Evolutionary conservation across 2,888 invertebrate genomes (phyloP), one percentile per base, ranked within the genome.

Genomic region (Nomada ferruginata): DNA sequence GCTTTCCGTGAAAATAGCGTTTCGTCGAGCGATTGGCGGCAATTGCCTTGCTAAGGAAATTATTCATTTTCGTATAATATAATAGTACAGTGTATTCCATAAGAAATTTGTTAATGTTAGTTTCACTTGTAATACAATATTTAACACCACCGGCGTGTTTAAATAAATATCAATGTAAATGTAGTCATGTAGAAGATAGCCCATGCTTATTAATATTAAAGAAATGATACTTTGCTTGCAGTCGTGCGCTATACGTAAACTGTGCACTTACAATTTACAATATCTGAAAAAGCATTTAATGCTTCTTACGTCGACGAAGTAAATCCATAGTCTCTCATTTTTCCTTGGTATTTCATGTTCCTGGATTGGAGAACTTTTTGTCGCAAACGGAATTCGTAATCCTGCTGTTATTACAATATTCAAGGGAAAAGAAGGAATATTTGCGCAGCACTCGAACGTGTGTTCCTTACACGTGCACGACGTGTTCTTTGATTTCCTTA

Each of bases 341-440:
- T 20, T 7, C 2, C 18, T 13, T 1, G 4, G 29, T 47, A 47
- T 42, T 29, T 36, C 10, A 44, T 18, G 18, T 75, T 75, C 50
- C 57, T 20, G 61, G n/a, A 50, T 47, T 53, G 36, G 52, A 53
- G 42, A 71, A 18, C 18, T 36, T 63, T 50, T 36, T 52, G 2
- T 64, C 50, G 10, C 15, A 63, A 55, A 55, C 36, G 29, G 50
- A 44, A 72, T 74, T 57, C 63, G 36, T 26, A n/a, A 74, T 57
- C 4, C 7, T 5, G 15, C 9, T 7, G 55, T 55, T 74, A 15
- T 64, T 64, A 50, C 23, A 50, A 13, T 42, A 50, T 11, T 18
- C 13, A 26, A 36, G 2, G 23, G 26, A 1, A 23, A n/a, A n/a
- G 10, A 47, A 23, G 26, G 18, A 53, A 36, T 29, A 23, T 23